Percentiles rank a stretch among this genome's conserved stretches.
phyloP scores from a whole-genome alignment of 2,797 vertebrate genomes.

The Bradypodion ventrale region DNA sequence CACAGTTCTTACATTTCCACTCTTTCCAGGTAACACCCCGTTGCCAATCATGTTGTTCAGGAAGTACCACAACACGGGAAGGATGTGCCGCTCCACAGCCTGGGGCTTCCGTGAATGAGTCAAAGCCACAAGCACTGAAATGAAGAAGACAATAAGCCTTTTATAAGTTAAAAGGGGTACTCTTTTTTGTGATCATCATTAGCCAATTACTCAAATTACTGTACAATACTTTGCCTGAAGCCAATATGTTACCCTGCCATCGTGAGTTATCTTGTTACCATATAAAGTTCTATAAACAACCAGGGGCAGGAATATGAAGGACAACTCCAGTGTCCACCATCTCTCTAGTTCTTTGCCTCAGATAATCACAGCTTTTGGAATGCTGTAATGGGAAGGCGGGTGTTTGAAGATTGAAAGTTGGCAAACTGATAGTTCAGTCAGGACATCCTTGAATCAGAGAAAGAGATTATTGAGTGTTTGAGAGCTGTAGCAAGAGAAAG shows the following conservation, averaged over 20 bases:
- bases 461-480: too few relatives aligned
- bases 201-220: not conserved
- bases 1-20: not conserved
- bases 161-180: not conserved
- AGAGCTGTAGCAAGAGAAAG: too few relatives aligned
- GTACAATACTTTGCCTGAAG: not conserved
- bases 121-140: slow-evolving; percentile 66
- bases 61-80: slow-evolving; percentile 74
- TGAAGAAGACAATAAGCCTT: slow-evolving; percentile 6
- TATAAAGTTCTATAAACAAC: too few relatives aligned
- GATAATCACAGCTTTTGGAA: too few relatives aligned
- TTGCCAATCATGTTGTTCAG: slow-evolving; percentile 60
- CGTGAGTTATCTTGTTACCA: too few relatives aligned
- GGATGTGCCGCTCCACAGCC: slow-evolving; percentile 42
- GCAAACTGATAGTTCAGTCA: too few relatives aligned
- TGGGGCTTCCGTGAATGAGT: slow-evolving; percentile 67
- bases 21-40: not conserved
- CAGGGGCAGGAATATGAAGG: too few relatives aligned
- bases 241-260: not conserved
- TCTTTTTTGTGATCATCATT: not conserved
- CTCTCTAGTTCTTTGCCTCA: too few relatives aligned
- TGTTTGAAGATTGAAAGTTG: too few relatives aligned
- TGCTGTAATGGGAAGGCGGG: too few relatives aligned
- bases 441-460: too few relatives aligned
- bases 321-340: too few relatives aligned